Evolutionary conservation across 2,888 invertebrate species (phyloP), one percentile per base, ranked within the genome.

Genomic region (Tinea semifulvella): DNA sequence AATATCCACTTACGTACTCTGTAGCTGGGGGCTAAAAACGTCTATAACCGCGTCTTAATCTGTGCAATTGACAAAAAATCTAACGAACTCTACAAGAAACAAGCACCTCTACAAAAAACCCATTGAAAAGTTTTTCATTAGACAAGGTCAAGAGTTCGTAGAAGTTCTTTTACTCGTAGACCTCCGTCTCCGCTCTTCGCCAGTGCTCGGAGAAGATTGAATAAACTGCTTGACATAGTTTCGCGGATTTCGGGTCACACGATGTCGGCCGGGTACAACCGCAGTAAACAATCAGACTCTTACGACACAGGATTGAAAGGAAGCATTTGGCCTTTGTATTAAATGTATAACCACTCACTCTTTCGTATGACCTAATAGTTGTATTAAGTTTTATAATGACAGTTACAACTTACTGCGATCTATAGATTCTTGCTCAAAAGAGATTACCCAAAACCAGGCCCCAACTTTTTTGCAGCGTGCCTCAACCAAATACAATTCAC

Each of bases 201-300:
- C 40, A 13, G 36, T 36, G 14, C 22, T 40, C 40, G 22, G 62
- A 59, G 60, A 70, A 77, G 76, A 80, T 80, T 80, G 77, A 80
- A 80, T 80, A 80, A 80, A 80, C 80, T 72, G 71, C 80, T 80
- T 80, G 80, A 80, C 80, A 80, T 75, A 80, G 74, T 76, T 80
- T 77, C 75, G 61, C 64, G 22, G 48, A 67, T 73, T 77, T 77
- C 72, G 75, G 80, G 79, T 77, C 79, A 79, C 68, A 66, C 71
- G 65, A n/a, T 13, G 40, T 11, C 20, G 20, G 20, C 7, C 40
- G 42, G 14, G 27, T 13, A n/a, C 31, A 13, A 14, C 31, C 31
- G 36, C 36, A 36, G 36, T 36, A 36, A 36, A 36, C 36, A 36
- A 36, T 36, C 36, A 18, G 65, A 71, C 73, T 55, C 71, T 75